Conservation (phyloP, 2,113 vertebrate species). For the Colossoma macropomum region DNA sequence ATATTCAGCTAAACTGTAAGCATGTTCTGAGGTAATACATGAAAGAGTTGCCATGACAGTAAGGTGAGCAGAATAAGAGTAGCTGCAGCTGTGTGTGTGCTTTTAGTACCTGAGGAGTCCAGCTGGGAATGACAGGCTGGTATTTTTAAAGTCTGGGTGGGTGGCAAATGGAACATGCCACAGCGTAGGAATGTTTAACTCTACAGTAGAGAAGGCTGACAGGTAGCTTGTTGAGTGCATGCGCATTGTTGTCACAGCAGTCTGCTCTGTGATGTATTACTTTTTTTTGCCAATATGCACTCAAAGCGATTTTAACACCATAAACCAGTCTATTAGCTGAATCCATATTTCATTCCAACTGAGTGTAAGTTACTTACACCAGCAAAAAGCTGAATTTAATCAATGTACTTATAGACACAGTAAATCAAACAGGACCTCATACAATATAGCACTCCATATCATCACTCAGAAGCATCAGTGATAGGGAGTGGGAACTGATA, state of each 20-base stretch:
- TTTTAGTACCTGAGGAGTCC: slow-evolving; percentile 30
- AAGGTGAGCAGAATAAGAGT: not conserved
- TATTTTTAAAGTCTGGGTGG: slow-evolving; percentile 46
- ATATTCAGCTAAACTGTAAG: not conserved
- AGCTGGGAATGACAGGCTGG: slow-evolving; percentile 11
- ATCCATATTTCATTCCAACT: not conserved
- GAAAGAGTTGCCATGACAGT: slow-evolving; percentile 39
- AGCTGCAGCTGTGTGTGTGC: slow-evolving; percentile 13
- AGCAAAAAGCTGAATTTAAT: slow-evolving; percentile 18
- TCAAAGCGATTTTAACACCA: not conserved
- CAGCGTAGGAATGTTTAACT: slow-evolving; percentile 23
- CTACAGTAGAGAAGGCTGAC: slow-evolving; percentile 28
- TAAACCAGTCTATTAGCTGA: slow-evolving; percentile 11
- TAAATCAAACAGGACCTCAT: slow-evolving; percentile 11
- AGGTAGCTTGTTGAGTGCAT: slow-evolving; percentile 2
- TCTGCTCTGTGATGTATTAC: not conserved
- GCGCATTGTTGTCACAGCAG: not conserved
- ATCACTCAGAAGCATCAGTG: not conserved
- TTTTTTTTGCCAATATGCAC: not conserved
- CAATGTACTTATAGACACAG: not conserved
- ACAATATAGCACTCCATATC: not conserved
- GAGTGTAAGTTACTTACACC: slow-evolving; percentile 3
- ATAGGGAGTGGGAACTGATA: not conserved
- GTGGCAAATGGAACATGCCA: slow-evolving; percentile 42
- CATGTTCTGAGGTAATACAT: not conserved